These are phyloP conservation scores for Trissonchulus latispiculum DNA, from an alignment of 2,888 invertebrate species.

Conservation along the genomic window DNA sequence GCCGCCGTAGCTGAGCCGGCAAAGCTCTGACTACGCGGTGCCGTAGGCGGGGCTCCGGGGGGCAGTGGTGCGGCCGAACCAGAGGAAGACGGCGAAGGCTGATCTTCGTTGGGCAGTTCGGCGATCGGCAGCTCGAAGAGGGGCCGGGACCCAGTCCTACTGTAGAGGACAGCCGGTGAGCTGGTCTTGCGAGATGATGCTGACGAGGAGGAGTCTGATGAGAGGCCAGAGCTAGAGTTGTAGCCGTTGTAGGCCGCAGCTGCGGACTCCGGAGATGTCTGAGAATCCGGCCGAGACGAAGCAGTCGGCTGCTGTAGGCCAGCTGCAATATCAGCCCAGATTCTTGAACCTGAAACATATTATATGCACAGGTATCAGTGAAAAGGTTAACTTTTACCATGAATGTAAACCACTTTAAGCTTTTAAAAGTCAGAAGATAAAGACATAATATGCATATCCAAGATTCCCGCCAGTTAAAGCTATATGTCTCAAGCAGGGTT, in stretches of 20 bases:
- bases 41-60: not conserved
- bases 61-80: not conserved
- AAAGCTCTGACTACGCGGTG: too few relatives aligned
- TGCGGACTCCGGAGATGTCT: not conserved
- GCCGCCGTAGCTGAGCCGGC: too few relatives aligned
- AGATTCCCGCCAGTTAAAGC: too few relatives aligned
- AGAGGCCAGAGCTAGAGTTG: too few relatives aligned
- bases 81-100: not conserved
- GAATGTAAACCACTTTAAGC: too few relatives aligned
- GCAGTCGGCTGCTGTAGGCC: not conserved
- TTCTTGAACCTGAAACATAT: not conserved
- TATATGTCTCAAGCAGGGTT: too few relatives aligned
- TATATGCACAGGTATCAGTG: too few relatives aligned
- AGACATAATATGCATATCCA: too few relatives aligned
- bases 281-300: not conserved
- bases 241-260: too few relatives aligned
- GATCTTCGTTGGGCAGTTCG: not conserved
- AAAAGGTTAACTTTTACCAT: too few relatives aligned
- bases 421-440: too few relatives aligned
- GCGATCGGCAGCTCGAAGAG: not conserved
- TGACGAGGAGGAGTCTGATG: not conserved
- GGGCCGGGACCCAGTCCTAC: too few relatives aligned
- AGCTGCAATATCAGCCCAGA: slow-evolving; percentile 9
- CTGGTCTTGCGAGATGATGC: not conserved
- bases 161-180: not conserved